Evolutionary conservation across 2,797 vertebrate genomes (phyloP).

Genomic region (Ceryle rudis): DNA sequence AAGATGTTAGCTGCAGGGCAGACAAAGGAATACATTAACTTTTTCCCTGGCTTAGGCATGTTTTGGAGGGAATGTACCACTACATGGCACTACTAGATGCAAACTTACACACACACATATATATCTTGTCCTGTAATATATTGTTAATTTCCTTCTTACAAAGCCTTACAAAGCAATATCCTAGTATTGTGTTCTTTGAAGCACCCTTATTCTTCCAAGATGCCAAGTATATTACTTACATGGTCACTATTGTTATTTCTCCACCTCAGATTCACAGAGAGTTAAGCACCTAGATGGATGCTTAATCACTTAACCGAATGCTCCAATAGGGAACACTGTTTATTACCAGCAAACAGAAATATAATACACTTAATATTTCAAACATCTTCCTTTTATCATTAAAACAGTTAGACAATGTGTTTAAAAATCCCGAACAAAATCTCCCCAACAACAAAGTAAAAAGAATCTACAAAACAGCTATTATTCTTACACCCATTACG

Average conservation of each 20-base stretch:
- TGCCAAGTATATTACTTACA: neutral
- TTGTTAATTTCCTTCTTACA: neutral
- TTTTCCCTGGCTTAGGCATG: neutral
- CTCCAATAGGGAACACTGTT: neutral
- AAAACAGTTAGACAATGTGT: neutral
- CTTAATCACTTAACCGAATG: neutral
- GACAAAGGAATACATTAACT: neutral
- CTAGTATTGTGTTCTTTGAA: neutral
- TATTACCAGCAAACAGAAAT: neutral
- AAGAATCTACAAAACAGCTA: neutral
- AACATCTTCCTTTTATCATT: neutral
- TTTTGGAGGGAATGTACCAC: neutral
- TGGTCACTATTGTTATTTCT: neutral
- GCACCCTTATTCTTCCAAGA: neutral
- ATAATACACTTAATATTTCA: neutral
- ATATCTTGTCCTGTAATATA: neutral
- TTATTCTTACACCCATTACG: conserved; percentile 10
- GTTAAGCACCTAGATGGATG: neutral
- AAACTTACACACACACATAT: neutral
- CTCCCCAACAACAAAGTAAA: neutral
- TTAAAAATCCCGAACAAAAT: neutral
- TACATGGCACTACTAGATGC: neutral
- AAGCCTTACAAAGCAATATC: neutral
- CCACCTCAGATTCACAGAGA: neutral
- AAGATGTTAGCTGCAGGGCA: neutral